A percentile compares a stretch with the other conserved stretches of the same genome.
Conservation (phyloP, 2,888 invertebrate species). For the Buathra laborator region DNA sequence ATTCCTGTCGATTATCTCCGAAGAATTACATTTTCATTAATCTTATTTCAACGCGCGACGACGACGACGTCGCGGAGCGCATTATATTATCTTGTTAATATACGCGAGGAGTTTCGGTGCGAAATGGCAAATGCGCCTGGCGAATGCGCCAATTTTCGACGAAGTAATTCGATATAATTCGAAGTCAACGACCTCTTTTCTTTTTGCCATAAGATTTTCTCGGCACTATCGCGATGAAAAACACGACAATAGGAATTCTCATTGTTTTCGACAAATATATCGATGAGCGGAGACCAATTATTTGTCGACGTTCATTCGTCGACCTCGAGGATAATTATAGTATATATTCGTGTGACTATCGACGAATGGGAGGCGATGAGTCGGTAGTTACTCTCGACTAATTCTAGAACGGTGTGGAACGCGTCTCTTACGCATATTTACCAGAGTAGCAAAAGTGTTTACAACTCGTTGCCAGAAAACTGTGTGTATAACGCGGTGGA, state of each 20-base stretch:
- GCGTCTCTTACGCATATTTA: not conserved
- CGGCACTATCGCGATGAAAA: not conserved
- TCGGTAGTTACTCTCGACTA: slow-evolving; percentile 27
- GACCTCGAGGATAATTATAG: slow-evolving; percentile 36
- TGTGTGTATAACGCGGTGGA: slow-evolving; percentile 22
- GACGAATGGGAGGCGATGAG: not conserved
- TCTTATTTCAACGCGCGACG: slow-evolving; percentile 57
- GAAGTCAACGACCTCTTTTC: slow-evolving; percentile 59
- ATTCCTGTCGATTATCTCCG: slow-evolving; percentile 50
- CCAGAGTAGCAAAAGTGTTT: slow-evolving; percentile 58
- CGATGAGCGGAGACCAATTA: not conserved
- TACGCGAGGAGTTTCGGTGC: slow-evolving; percentile 8
- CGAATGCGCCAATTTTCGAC: slow-evolving; percentile 55
- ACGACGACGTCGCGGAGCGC: slow-evolving; percentile 18
- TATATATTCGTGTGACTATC: not conserved
- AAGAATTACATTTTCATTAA: slow-evolving; percentile 46
- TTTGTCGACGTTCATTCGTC: slow-evolving; percentile 10
- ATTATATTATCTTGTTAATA: slow-evolving; percentile 61
- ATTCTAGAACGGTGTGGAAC: slow-evolving; percentile 32
- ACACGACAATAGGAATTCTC: not conserved
- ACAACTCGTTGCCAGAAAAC: slow-evolving; percentile 63
- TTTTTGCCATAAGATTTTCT: not conserved
- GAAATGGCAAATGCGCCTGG: slow-evolving; percentile 28
- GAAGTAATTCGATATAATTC: slow-evolving; percentile 40
- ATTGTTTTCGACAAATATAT: not conserved